A percentile compares a stretch with the other conserved stretches of the same genome.
phyloP scores from a whole-genome alignment of 2,797 vertebrate species.

The Tauraco hartlaubi region DNA sequence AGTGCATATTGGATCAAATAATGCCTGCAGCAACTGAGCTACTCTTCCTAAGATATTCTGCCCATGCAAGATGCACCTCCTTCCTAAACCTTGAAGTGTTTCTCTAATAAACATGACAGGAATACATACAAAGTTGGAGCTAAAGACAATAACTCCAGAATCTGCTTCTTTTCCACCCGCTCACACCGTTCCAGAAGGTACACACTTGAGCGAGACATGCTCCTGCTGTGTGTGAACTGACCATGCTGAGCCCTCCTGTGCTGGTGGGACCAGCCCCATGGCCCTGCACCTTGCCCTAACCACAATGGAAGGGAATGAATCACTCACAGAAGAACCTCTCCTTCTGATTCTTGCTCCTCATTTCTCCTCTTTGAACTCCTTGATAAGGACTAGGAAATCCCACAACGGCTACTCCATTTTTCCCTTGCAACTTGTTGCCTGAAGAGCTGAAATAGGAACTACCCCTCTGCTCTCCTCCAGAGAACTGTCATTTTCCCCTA shows the following conservation, averaged over 20 bases:
- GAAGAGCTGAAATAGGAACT: not conserved
- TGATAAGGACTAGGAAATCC: not conserved
- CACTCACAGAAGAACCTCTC: not conserved
- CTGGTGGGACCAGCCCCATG: not conserved
- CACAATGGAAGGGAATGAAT: not conserved
- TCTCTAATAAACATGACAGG: conserved; percentile 3
- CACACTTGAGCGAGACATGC: rapidly evolving
- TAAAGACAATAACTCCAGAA: not conserved
- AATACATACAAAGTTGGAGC: not conserved
- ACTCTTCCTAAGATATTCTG: conserved; percentile 17
- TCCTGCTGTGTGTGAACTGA: not conserved
- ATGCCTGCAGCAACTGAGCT: conserved; percentile 62
- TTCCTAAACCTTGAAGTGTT: conserved; percentile 21
- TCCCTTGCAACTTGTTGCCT: rapidly evolving
- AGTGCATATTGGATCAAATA: conserved; percentile 67
- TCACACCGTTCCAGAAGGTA: not conserved
- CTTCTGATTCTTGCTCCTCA: not conserved
- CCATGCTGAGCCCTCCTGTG: not conserved
- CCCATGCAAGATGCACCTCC: not conserved
- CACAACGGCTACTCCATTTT: not conserved
- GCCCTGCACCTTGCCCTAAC: not conserved
- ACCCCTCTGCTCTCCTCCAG: not conserved
- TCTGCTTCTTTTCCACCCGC: not conserved
- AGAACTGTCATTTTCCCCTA: not conserved
- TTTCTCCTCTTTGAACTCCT: not conserved